phyloP scores from a whole-genome alignment of 2,888 invertebrate genomes.

The Cosmorhoe ocellata region DNA sequence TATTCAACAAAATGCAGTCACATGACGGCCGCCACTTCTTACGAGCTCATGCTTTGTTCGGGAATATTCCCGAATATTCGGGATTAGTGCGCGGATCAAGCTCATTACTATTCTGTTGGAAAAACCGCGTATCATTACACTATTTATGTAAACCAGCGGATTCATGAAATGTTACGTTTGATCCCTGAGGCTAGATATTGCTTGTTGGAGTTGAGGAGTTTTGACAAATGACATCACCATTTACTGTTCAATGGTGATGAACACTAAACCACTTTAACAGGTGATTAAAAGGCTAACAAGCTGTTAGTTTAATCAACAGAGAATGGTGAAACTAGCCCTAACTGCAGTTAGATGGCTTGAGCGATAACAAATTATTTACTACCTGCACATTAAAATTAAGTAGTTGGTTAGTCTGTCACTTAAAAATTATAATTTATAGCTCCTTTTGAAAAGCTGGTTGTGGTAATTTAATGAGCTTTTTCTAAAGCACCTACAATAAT shows the following conservation, averaged over 20 bases:
- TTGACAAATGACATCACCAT: no score
- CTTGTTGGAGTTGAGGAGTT: no score
- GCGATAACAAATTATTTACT: slow-evolving; percentile 4
- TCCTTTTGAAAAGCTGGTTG: background rate
- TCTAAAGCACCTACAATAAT: slow-evolving; percentile 1
- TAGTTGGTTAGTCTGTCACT: background rate
- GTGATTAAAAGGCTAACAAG: no score
- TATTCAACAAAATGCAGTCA: background rate
- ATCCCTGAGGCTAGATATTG: slow-evolving; percentile 2
- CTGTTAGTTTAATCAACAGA: no score
- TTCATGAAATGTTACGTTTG: slow-evolving; percentile 3
- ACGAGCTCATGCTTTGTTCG: background rate
- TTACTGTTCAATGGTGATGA: no score
- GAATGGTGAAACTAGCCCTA: no score
- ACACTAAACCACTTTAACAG: no score
- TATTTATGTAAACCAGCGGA: slow-evolving; percentile 10
- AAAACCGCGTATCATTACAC: slow-evolving; percentile 30
- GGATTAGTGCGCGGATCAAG: slow-evolving; percentile 23
- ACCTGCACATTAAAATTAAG: background rate
- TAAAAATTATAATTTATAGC: background rate
- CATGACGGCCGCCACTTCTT: background rate
- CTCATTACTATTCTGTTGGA: slow-evolving; percentile 36
- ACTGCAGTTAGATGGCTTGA: background rate
- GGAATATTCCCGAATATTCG: slow-evolving; percentile 6
- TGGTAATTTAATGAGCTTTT: background rate